Evolutionary conservation across 1,140 invertebrate species (phyloP).

Genomic region (Drosophila biarmipes): DNA sequence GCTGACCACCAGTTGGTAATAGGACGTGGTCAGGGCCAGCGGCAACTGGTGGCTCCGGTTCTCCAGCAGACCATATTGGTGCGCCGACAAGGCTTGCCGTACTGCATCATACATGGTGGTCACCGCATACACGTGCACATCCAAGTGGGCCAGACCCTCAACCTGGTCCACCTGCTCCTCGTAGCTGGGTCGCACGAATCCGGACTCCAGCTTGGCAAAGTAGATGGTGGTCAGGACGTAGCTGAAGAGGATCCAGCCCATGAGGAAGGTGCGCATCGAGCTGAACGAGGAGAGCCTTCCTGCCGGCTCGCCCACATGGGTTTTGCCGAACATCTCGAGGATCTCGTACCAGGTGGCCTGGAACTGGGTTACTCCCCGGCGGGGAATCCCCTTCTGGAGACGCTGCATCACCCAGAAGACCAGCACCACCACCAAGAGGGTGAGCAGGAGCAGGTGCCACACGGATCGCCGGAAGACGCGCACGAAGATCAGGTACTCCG

Average conservation of each 20-base stretch:
- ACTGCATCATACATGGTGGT: conserved; percentile 61
- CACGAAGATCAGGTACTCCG: conserved; percentile 71
- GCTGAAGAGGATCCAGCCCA: conserved; percentile 75
- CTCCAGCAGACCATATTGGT: conserved; percentile 44
- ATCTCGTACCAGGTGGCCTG: conserved; percentile 62
- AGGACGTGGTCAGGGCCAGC: conserved; percentile 14
- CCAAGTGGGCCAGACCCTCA: conserved; percentile 29
- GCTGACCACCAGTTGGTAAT: conserved; percentile 39
- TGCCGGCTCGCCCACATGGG: conserved; percentile 68
- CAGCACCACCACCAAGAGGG: conserved; percentile 51
- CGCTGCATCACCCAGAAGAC: conserved; percentile 55
- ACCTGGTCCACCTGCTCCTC: conserved; percentile 62
- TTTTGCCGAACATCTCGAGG: conserved; percentile 66
- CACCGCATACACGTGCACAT: conserved; percentile 59
- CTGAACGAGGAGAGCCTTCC: conserved; percentile 49
- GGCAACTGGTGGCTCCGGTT: conserved; percentile 18
- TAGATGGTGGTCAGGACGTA: conserved; percentile 77
- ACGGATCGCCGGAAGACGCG: conserved; percentile 58
- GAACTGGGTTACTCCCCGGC: conserved; percentile 11
- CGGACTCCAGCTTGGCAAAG: conserved; percentile 77
- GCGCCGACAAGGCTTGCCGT: conserved; percentile 28
- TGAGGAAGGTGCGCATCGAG: conserved; percentile 64
- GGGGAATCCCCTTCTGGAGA: conserved; percentile 28
- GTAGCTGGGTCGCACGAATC: conserved; percentile 67
- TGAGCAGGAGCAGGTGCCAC: conserved; percentile 58